Evolutionary conservation across 1,140 invertebrate species (phyloP), one percentile per base, ranked within the genome.

Genomic region (Caenorhabditis briggsae): DNA sequence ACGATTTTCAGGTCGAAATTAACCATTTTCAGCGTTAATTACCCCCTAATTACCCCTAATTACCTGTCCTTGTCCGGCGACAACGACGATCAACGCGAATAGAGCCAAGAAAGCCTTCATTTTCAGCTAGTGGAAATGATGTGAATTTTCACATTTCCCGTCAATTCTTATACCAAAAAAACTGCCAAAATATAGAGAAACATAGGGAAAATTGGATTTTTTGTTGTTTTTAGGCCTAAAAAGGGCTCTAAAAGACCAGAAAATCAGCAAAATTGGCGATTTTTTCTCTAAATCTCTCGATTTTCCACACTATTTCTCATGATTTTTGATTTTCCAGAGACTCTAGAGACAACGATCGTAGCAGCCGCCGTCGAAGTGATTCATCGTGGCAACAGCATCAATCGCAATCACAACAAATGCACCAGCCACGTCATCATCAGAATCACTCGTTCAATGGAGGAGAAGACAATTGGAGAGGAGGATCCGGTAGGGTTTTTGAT

Each of bases 181-280:
- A 58, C n/a, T 20, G 16, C 8, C 56, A 58, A 61, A 61, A 61
- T 23, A 61, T 61, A 53, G 9, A 53, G 20, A 61, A 61, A 61
- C 23, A 61, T 33, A 61, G 23, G 8, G 23, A 25, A 61, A 61
- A 61, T 61, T 61, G 59, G 59, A 61, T 61, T 61, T 61, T 20
- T 1, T 1, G 8, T 58, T 58, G 11, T 58, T 58, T n/a, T 20
- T 18, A n/a, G 18, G 20, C 59, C 20, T 58, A 5, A 9, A 20
- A 11, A 2, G 14, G 14, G n/a, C n/a, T n/a, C n/a, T 8, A 14
- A 7, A 25, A 61, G 25, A 25, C 59, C 56, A 58, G 25, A 61
- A 61, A 61, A 61, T 61, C 59, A n/a, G 7, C n/a, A n/a, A 58
- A 8, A n/a, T 20, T 58, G 16, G 8, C 5, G 56, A n/a, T n/a